Evolutionary conservation across 2,888 invertebrate species (phyloP), one percentile per base, ranked within the genome.

Genomic region (Ryuthela nishihirai): DNA sequence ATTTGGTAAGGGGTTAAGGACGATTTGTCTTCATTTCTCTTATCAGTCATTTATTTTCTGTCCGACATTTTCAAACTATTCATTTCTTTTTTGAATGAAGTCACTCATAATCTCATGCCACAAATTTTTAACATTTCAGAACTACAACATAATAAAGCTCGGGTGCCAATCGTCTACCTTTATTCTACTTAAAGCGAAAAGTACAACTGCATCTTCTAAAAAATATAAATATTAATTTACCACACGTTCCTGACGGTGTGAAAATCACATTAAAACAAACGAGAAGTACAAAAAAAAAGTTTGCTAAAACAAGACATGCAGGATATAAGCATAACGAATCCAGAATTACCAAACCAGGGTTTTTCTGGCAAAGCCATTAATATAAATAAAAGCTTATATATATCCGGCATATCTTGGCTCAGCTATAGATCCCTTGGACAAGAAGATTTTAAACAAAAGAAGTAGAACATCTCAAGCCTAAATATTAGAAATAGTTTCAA

Each of bases 191-290:
- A n/a, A n/a, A n/a, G n/a, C n/a, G n/a, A n/a, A n/a, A n/a, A n/a
- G n/a, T n/a, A 35, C 26, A 35, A n/a, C 35, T 32, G 34, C 34
- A 45, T 44, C 40, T 45, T 44, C 56, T 58, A 58, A 42, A 56
- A 58, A 58, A 52, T 46, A 58, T 43, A 58, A 24, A 35, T 48
- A 44, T 55, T 48, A 46, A 54, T 17, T 46, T 45, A 29, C 40
- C 52, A 58, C 52, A 46, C 56, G 56, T 58, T 46, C 56, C 56
- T 46, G 56, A 58, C 56, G 56, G 39, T 42, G 56, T 56, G 24
- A 21, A 40, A 21, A 21, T 15, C n/a, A 23, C 7, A 24, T 5
- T 20, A 21, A 47, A 20, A 35, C 21, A 21, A 35, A 26, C 45
- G 6, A 15, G 34, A 6, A 12, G 21, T 41, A 7, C 18, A 2